These are phyloP conservation scores for Pimpla rufipes DNA, from an alignment of 2,888 invertebrate species.

Conservation along the genomic window DNA sequence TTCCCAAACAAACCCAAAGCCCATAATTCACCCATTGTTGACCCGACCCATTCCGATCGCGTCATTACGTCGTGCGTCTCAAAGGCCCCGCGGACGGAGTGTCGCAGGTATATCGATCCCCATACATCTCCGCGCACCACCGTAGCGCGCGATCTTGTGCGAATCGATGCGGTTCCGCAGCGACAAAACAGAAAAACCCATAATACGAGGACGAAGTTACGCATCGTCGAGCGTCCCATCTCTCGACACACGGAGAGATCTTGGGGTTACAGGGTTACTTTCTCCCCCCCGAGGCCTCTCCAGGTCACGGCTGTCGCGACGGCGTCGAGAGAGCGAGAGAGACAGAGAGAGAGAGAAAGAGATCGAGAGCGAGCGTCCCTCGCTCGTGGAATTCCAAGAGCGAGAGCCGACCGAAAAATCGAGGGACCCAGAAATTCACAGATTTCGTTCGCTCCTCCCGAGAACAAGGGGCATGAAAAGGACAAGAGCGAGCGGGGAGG, in stretches of 20 bases:
- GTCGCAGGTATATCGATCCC: not conserved
- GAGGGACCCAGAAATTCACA: constrained; percentile 76
- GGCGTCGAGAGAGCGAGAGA: constrained; percentile 64
- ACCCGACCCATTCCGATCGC: not conserved
- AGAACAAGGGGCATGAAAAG: constrained; percentile 60
- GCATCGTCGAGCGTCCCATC: not conserved
- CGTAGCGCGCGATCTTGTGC: not conserved
- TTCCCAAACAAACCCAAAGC: not conserved
- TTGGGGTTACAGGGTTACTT: constrained; percentile 64
- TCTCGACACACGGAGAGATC: not conserved
- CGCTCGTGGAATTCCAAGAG: constrained; percentile 71
- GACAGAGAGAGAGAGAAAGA: constrained; percentile 63
- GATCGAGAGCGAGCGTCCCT: constrained; percentile 50
- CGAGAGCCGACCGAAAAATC: not conserved
- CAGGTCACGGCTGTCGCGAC: constrained; percentile 58
- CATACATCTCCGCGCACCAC: not conserved
- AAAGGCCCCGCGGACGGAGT: no score
- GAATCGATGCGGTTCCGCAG: not conserved
- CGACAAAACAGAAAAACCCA: not conserved
- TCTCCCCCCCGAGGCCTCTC: constrained; percentile 48
- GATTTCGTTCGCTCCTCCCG: constrained; percentile 73
- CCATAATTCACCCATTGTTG: not conserved
- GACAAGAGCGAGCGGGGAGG: constrained; percentile 34
- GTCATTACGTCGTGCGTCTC: not conserved
- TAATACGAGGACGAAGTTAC: constrained; percentile 24